Conservation (phyloP, 2,113 vertebrate species). For the Gallinago undulata region DNA sequence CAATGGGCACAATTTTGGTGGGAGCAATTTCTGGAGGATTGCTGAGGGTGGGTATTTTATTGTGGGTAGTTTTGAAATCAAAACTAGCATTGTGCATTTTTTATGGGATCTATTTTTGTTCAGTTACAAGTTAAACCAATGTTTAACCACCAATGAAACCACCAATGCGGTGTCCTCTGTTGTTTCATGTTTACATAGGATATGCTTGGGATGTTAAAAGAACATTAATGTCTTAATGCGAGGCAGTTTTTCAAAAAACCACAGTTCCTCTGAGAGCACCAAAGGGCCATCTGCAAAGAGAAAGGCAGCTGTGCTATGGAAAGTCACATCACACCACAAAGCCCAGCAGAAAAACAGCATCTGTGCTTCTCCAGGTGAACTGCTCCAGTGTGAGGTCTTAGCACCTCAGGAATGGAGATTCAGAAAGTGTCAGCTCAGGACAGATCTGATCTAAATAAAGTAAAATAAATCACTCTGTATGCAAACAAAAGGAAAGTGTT, state of each 20-base stretch:
- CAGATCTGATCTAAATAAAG: not conserved
- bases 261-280: not conserved
- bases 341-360: not conserved
- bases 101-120: not conserved
- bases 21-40: not conserved
- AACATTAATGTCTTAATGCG: not conserved
- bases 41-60: fast-evolving
- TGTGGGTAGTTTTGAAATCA: not conserved
- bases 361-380: not conserved
- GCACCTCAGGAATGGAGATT: not conserved
- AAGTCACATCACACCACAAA: not conserved
- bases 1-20: fast-evolving
- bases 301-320: not conserved
- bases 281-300: not conserved
- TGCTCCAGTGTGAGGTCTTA: not conserved
- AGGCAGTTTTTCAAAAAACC: not conserved
- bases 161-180: not conserved
- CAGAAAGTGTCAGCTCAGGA: not conserved
- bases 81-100: not conserved
- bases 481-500: not conserved
- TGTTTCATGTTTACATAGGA: not conserved
- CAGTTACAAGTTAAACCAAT: not conserved
- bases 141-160: not conserved
- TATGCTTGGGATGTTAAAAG: not conserved
- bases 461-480: not conserved